Evolutionary conservation across 2,888 invertebrate species (phyloP), one percentile per base, ranked within the genome.

Genomic region (Aphodius sticticus): DNA sequence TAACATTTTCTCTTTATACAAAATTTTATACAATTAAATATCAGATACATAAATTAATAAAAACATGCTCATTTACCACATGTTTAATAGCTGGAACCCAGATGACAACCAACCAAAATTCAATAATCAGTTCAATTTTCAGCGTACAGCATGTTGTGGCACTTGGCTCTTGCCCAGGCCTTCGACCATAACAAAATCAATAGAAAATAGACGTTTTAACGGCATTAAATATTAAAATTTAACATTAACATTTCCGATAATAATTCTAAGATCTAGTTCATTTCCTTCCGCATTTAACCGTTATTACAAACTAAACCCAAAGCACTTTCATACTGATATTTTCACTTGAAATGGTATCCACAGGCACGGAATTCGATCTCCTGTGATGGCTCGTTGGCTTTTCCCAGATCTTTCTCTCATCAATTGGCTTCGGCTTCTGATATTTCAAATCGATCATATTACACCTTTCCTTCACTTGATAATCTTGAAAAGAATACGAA

Each of bases 321-420:
- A 83, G 79, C n/a, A 83, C 83, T 78, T 81, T 82, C 81, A 81
- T 81, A 9, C 81, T 81, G 16, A 83, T 75, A 70, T 82, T 83
- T 76, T 83, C 81, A 37, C 75, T 77, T 9, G 82, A 69, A 69
- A 76, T 70, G 69, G 85, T 86, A 26, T 85, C 84, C 71, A 85
- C 86, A 2, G 89, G 87, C 16, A 86, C 85, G 9, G 88, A 88
- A 84, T 85, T 86, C 87, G 88, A 89, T 78, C 88, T 82, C 82
- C 87, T 87, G 81, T 89, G 88, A 78, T 78, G 69, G 69, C 69
- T 37, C 35, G 76, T 79, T 0, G 87, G 86, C 81, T 84, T 88
- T 77, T 87, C 84, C 88, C 88, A 88, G 37, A 88, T 83, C 81
- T 86, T 87, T 0, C 86, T 83, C 76, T 87, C 86, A 36, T 86